Base-by-base conservation (phyloP, 92 coral and sea anemone species). In the Desmophyllum pertusum region DNA sequence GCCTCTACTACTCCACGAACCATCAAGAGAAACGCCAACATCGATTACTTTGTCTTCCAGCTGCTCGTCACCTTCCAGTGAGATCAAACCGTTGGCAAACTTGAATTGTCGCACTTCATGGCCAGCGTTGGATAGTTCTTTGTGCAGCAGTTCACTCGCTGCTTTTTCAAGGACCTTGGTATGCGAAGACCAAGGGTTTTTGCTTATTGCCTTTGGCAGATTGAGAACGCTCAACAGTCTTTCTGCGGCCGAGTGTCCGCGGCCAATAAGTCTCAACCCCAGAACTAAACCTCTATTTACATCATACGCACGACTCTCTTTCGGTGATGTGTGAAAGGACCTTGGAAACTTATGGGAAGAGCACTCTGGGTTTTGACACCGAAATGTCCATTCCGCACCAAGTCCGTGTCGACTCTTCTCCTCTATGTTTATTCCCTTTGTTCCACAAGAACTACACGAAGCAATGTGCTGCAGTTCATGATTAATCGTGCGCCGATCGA, bases 241-340 rank as follows among this genome's bases (percentile, higher is more conserved):
- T 46, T 46, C 15, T 8, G 52, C 2, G 15, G 52, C 52, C 15
- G 52, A 46, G 52, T 46, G 52, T 9, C 52, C 52, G 15, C 15
- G 52, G n/a, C 88, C 85, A 23, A 83, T 83, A n/a, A 77, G 50
- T n/a, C 85, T 78, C 38, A 88, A 51, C 27, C 84, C 91, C 64
- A 83, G 73, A 29, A 88, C 88, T 25, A 81, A 51, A 27, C 83
- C 84, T 19, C 88, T 70, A 51, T 88, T 88, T 23, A 88, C 30
- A 21, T 83, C 64, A 50, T 77, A 77, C 14, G 83, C 18, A 41
- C 69, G 55, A 18, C 15, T 46, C 0, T 9, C 15, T 15, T 46
- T 46, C 15, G 52, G 52, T 15, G 52, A 8, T 55, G 71, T 11
- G 51, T 31, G 72, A 77, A 75, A 6, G 21, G 45, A 23, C 76